Base-by-base conservation (phyloP, 2,797 vertebrate genomes). In the Xenentodon cancila region DNA sequence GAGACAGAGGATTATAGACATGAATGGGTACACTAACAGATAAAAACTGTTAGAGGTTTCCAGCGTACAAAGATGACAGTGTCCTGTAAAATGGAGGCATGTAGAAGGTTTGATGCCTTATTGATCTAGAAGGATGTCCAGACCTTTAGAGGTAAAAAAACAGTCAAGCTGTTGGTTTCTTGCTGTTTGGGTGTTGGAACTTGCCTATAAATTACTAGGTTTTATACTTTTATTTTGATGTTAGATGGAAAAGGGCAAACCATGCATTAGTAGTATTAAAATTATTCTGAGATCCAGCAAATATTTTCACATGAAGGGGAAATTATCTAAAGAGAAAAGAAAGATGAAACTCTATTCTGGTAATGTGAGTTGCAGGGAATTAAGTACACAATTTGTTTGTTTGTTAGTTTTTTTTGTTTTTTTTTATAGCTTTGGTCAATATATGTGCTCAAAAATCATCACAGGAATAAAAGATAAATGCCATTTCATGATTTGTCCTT, bases 51-150 rank as follows among this genome's bases (percentile, higher is more conserved):
- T 13, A 40, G 18, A 76, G 18, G 59, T 79, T 61, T 62, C 45
- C 55, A 51, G 8, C 22, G 15, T 18, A 18, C 44, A 56, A 53
- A 67, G 20, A n/a, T 16, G 9, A 21, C 15, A 2, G 0, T 51
- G 54, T 65, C 37, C n/a, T 43, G 6, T 48, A 59, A 54, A 75
- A 71, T n/a, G 15, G 17, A 40, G 16, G 11, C 25, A 49, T 51
- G 18, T 27, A 34, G 47, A 53, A 25, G 37, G n/a, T 42, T 61
- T n/a, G 40, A 62, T 53, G 22, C 27, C 81, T 53, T 73, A 80
- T 75, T 70, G 80, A 84, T 80, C 56, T 22, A 46, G n/a, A 68
- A 71, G 47, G 13, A 60, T 54, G n/a, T 34, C 37, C 9, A 52
- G 30, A 44, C 43, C 49, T 7, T 44, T 37, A 22, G 34, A 73